These are phyloP conservation scores for Auanema sp. DNA, from an alignment of 2,888 invertebrate genomes.

Conservation along the genomic window DNA sequence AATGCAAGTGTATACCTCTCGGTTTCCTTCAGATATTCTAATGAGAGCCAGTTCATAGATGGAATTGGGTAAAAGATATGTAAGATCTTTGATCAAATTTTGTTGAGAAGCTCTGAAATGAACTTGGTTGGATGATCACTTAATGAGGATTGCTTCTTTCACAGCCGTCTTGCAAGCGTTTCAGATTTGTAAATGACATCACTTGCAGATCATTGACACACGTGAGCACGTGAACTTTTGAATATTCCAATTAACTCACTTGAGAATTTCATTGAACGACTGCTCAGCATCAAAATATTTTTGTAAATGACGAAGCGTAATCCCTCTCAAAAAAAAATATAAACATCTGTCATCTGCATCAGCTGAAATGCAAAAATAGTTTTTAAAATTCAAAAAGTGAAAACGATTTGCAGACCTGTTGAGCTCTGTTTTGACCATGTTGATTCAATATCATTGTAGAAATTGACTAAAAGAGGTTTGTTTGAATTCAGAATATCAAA, in stretches of 20 bases:
- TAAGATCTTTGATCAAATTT: slow-evolving; percentile 68
- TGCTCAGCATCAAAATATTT: slow-evolving; percentile 78
- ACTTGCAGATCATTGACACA: neutral
- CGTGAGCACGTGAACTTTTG: neutral
- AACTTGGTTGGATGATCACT: neutral
- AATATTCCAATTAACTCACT: slow-evolving; percentile 2
- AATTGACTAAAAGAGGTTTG: slow-evolving; percentile 66
- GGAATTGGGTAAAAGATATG: slow-evolving; percentile 82
- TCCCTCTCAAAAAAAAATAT: slow-evolving; percentile 79
- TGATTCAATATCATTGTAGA: slow-evolving; percentile 64
- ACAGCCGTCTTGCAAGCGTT: neutral
- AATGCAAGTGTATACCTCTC: neutral
- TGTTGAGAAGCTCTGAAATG: slow-evolving; percentile 72
- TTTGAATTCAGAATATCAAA: slow-evolving; percentile 80
- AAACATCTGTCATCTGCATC: slow-evolving; percentile 66
- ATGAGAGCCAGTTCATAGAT: slow-evolving; percentile 83
- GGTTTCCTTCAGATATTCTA: slow-evolving; percentile 73
- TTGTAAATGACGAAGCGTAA: slow-evolving; percentile 79
- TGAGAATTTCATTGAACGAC: slow-evolving; percentile 69
- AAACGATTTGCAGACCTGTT: slow-evolving; percentile 46
- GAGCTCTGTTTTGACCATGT: slow-evolving; percentile 35
- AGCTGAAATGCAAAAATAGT: slow-evolving; percentile 11
- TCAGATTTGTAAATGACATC: slow-evolving; percentile 1
- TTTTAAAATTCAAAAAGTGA: slow-evolving; percentile 3
- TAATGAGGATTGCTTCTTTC: neutral